These are phyloP conservation scores for Limanda limanda DNA, from an alignment of 2,113 vertebrate species.

Conservation along the genomic window DNA sequence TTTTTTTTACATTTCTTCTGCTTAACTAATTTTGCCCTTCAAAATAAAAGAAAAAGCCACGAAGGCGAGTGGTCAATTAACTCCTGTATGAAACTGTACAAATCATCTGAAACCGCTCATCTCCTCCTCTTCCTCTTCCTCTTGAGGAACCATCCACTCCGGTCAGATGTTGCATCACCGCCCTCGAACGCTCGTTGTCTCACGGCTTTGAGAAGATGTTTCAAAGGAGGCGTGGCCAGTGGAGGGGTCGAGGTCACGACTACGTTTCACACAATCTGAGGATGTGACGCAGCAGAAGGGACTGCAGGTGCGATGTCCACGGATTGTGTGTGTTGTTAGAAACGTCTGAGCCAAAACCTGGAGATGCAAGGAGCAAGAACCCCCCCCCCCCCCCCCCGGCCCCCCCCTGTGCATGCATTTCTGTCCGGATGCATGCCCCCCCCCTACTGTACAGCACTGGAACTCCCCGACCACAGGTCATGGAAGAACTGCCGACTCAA, in stretches of 20 bases:
- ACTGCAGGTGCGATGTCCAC: not conserved
- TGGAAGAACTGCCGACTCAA: not conserved
- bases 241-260: no score
- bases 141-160: not conserved
- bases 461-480: slow-evolving; percentile 11
- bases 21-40: not conserved
- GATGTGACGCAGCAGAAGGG: not conserved
- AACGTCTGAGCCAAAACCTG: slow-evolving; percentile 52
- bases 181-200: not conserved
- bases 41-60: no score
- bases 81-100: not conserved
- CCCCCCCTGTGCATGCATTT: slow-evolving; percentile 41
- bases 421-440: slow-evolving; percentile 43
- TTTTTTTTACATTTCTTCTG: not conserved
- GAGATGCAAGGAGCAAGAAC: slow-evolving; percentile 13
- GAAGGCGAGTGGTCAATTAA: not conserved
- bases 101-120: not conserved
- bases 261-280: not conserved
- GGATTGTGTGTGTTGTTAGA: slow-evolving; percentile 3
- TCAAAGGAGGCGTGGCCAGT: not conserved
- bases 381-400: not conserved
- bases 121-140: not conserved
- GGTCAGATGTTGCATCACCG: no score
- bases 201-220: not conserved
- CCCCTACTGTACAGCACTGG: slow-evolving; percentile 52